A percentile compares a stretch with the other conserved stretches of the same genome.
Conservation (phyloP, 2,113 vertebrate genomes). For the Bothrops jararaca region DNA sequence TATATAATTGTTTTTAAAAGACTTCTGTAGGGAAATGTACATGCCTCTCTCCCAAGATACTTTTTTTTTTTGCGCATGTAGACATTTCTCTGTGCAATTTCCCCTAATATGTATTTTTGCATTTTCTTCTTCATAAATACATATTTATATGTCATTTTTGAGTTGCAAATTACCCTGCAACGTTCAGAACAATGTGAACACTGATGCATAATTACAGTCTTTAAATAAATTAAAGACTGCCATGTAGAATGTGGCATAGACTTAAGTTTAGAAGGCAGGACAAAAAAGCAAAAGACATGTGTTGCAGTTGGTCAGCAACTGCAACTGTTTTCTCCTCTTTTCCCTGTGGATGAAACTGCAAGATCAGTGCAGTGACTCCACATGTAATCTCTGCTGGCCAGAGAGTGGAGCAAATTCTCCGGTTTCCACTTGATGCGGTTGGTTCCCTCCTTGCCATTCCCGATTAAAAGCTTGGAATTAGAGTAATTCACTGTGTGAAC, state of each 20-base stretch:
- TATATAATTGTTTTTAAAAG: not conserved
- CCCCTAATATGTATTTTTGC: not conserved
- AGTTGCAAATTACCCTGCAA: not conserved
- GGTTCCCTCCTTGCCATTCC: not conserved
- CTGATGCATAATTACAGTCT: not conserved
- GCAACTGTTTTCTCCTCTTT: not conserved
- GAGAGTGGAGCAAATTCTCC: not conserved
- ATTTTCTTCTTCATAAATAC: not conserved
- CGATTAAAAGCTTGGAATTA: not conserved
- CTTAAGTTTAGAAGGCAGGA: not conserved
- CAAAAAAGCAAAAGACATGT: not conserved
- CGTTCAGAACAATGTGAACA: not conserved
- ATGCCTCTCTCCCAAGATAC: not conserved
- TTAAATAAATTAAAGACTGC: not conserved
- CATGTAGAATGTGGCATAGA: not conserved
- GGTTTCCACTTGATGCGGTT: not conserved
- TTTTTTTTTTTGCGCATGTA: not conserved
- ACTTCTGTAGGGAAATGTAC: not conserved
- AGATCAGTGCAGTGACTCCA: not conserved
- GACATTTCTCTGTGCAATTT: not conserved
- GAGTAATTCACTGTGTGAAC: not conserved
- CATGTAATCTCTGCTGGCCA: not conserved
- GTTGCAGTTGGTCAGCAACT: not conserved
- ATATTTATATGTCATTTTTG: not conserved
- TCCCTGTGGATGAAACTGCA: not conserved